Conservation (phyloP, 1,140 invertebrate genomes). For the Dolichoris vasculosae region DNA sequence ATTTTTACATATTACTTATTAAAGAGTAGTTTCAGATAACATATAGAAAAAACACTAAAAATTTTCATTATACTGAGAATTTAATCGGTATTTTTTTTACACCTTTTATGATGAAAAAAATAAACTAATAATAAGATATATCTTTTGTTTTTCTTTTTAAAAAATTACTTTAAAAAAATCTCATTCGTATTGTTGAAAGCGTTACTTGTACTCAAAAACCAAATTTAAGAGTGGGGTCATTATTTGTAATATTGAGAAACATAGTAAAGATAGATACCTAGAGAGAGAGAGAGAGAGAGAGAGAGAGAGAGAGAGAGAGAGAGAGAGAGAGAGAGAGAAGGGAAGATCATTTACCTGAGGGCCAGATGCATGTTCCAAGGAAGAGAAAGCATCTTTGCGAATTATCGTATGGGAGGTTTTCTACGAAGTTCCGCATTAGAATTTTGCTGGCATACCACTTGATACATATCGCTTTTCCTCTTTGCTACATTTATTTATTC, state of each 20-base stretch:
- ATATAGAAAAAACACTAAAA: too few species aligned
- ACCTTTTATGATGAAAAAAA: too few species aligned
- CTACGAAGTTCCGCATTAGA: neutral
- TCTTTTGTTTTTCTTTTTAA: neutral
- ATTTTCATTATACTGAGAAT: too few species aligned
- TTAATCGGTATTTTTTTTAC: too few species aligned
- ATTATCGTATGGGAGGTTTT: constrained; percentile 37
- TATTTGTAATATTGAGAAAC: constrained; percentile 30
- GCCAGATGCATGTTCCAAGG: constrained; percentile 37
- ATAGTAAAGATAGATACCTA: too few species aligned
- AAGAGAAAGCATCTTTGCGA: constrained; percentile 3
- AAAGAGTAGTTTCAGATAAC: too few species aligned
- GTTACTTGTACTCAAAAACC: constrained; percentile 26
- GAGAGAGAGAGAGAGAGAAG: constrained; percentile 15
- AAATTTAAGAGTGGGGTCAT: constrained; percentile 50
- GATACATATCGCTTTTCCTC: constrained; percentile 2
- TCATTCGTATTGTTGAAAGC: neutral
- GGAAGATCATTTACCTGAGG: neutral
- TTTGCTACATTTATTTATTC: neutral
- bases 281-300: too few species aligned
- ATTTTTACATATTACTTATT: too few species aligned
- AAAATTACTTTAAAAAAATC: neutral
- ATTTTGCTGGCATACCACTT: neutral
- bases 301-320: neutral
- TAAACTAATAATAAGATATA: too few species aligned